These are phyloP conservation scores for Noturus placidus DNA, from an alignment of 2,113 vertebrate genomes.

Conservation along the genomic window DNA sequence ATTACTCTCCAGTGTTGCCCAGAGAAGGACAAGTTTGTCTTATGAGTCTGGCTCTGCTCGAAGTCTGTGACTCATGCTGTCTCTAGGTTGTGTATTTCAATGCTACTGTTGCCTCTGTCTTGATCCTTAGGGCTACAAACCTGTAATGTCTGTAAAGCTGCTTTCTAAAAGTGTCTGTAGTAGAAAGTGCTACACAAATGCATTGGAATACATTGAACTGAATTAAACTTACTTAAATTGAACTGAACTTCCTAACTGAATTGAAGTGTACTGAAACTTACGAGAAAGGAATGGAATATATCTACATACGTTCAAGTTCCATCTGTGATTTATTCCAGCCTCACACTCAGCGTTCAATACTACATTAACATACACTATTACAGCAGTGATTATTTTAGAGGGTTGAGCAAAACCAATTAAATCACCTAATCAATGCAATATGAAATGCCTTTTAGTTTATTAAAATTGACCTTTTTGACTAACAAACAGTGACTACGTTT, in stretches of 20 bases:
- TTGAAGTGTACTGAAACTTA: neutral
- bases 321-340: neutral
- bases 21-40: neutral
- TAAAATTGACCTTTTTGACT: neutral
- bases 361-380: neutral
- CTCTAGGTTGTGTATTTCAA: neutral
- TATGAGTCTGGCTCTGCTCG: neutral
- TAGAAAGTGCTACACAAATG: neutral
- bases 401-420: neutral
- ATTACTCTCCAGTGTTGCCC: neutral
- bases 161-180: neutral
- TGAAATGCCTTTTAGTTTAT: neutral
- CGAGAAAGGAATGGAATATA: neutral
- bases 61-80: neutral
- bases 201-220: neutral
- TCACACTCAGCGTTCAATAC: neutral
- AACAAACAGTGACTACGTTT: neutral
- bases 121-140: no score
- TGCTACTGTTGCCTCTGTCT: neutral
- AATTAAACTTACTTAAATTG: neutral
- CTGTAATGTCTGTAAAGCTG: neutral
- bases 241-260: neutral
- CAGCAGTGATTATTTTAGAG: neutral
- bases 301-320: neutral
- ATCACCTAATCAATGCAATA: neutral